Conservation (phyloP, 2,797 vertebrate species). For the Xyrichtys novacula region DNA sequence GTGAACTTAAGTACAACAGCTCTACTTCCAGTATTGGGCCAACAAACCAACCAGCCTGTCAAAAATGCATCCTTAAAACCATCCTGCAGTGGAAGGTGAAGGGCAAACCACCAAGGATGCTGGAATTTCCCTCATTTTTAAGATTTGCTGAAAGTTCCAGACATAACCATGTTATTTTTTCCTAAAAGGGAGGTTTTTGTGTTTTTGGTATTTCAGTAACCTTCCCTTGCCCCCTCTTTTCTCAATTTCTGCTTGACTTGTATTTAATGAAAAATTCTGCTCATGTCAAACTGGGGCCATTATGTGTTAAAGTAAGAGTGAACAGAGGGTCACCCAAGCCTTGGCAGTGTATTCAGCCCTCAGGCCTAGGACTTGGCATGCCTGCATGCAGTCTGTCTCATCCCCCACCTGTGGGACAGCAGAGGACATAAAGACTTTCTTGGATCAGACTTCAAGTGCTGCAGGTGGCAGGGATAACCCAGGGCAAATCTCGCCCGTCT, state of each 20-base stretch:
- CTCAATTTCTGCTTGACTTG: slow-evolving; percentile 2
- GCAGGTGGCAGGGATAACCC: slow-evolving; percentile 52
- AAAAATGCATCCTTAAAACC: too few species aligned
- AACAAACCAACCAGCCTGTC: too few species aligned
- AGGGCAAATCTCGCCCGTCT: slow-evolving; percentile 39
- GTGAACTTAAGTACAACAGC: too few species aligned
- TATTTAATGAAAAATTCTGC: background rate
- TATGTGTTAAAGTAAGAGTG: slow-evolving; percentile 8
- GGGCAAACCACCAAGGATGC: too few species aligned
- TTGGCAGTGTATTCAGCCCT: slow-evolving; percentile 30
- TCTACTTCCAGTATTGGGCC: too few species aligned
- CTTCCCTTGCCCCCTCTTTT: background rate
- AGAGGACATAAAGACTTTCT: slow-evolving; percentile 35
- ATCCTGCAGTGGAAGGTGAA: too few species aligned
- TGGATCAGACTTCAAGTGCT: slow-evolving; percentile 50
- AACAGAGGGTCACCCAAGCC: slow-evolving; percentile 20
- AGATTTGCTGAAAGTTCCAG: too few species aligned
- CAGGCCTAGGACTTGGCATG: slow-evolving; percentile 54
- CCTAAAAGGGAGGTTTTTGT: background rate
- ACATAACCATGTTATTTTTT: too few species aligned
- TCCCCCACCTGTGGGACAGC: slow-evolving; percentile 33
- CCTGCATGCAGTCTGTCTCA: slow-evolving; percentile 57
- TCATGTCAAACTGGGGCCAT: slow-evolving; percentile 10
- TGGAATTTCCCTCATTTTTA: too few species aligned
- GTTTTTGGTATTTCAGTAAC: too few species aligned